Conservation (phyloP, 2,113 vertebrate genomes). For the Parus major region DNA sequence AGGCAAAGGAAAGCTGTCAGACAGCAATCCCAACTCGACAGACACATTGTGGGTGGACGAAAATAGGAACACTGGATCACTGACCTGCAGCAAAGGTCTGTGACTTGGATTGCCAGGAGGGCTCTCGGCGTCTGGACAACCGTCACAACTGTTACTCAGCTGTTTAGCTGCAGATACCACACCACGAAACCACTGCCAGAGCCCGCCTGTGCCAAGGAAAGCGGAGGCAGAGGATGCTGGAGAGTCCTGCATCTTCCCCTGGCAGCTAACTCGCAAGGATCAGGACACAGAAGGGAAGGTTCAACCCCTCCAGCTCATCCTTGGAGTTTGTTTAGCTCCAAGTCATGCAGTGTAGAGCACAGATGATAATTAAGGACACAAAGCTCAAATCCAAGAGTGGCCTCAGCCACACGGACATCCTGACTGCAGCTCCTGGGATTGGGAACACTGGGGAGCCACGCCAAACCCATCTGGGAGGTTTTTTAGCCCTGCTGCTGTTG, state of each 20-base stretch:
- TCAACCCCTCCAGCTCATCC: not conserved
- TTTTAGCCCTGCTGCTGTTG: not conserved
- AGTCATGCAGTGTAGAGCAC: not conserved
- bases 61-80: conserved; percentile 56
- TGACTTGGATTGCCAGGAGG: conserved; percentile 44
- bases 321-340: not conserved
- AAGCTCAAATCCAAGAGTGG: not conserved
- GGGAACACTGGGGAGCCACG: not conserved
- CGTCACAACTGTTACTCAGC: conserved; percentile 61
- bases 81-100: conserved; percentile 58
- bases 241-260: not conserved
- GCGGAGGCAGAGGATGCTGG: not conserved
- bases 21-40: not conserved
- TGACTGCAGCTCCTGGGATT: not conserved
- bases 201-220: not conserved
- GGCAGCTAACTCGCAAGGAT: not conserved
- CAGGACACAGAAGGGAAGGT: not conserved
- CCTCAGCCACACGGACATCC: not conserved
- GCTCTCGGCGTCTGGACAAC: conserved; percentile 22
- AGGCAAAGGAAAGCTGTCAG: conserved; percentile 25
- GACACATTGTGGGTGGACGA: not conserved
- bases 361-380: not conserved
- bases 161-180: conserved; percentile 42
- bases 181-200: not conserved
- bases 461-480: not conserved